Percentiles rank a stretch among this genome's conserved stretches.
Evolutionary conservation across 2,113 vertebrate species (phyloP).

Genomic region (Charadrius vociferus): DNA sequence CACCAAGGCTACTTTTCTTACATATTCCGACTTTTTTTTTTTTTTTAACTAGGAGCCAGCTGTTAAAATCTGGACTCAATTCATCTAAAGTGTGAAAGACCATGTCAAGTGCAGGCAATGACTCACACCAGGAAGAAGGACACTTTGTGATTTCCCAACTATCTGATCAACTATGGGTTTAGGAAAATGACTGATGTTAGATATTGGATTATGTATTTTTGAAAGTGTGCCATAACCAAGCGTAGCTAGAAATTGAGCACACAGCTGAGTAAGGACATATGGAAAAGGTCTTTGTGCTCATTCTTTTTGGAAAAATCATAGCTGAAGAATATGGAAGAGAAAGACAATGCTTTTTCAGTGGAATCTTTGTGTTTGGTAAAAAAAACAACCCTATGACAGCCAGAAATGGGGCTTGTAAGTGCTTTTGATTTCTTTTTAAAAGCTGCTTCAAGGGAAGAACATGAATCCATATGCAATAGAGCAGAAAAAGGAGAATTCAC

Average conservation of each 20-base stretch:
- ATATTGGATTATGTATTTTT: slow-evolving; percentile 30
- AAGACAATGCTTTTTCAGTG: not conserved
- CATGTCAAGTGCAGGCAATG: slow-evolving; percentile 36
- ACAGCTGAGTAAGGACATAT: not conserved
- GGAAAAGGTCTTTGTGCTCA: not conserved
- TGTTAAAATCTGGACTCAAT: slow-evolving; percentile 39
- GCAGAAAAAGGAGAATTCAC: not conserved
- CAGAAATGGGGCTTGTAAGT: not conserved
- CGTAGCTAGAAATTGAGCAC: not conserved
- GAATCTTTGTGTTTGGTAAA: not conserved
- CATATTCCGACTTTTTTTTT: not conserved
- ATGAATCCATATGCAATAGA: not conserved
- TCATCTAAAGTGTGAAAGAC: slow-evolving; percentile 37
- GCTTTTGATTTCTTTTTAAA: not conserved
- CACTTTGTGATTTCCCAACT: slow-evolving; percentile 19
- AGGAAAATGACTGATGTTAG: slow-evolving; percentile 13
- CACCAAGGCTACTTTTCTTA: not conserved
- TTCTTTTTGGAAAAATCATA: not conserved
- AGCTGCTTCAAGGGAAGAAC: not conserved
- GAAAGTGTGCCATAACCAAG: slow-evolving; percentile 19
- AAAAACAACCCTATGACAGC: not conserved
- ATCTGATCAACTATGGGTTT: slow-evolving; percentile 10
- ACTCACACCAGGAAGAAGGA: slow-evolving; percentile 20
- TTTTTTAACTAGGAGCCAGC: not conserved
- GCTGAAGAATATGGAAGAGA: not conserved